Conservation (phyloP, 2,888 invertebrate species). For the Ctena decussata region DNA sequence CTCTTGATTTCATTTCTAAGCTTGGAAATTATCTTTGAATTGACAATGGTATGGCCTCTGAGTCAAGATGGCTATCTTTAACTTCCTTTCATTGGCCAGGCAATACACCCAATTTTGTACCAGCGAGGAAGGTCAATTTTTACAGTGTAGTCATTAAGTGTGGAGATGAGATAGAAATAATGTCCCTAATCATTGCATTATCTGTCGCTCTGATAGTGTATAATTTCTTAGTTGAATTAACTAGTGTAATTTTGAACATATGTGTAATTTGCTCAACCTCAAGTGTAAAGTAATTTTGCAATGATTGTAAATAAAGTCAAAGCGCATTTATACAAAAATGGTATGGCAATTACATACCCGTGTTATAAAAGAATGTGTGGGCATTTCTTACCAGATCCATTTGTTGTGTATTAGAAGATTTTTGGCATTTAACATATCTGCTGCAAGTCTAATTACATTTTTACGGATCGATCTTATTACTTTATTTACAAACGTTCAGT, state of each 20-base stretch:
- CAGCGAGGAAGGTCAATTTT: constrained; percentile 59
- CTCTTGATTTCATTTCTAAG: constrained; percentile 58
- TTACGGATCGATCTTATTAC: no score
- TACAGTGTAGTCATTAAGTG: constrained; percentile 41
- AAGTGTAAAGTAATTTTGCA: no score
- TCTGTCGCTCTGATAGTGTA: constrained; percentile 4
- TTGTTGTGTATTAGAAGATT: no score
- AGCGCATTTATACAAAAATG: no score
- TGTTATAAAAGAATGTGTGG: no score
- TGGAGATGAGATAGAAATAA: constrained; percentile 26
- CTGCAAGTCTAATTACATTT: no score
- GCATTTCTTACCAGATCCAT: no score
- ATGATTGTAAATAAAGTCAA: no score
- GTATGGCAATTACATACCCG: no score
- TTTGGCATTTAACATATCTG: no score
- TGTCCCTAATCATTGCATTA: constrained; percentile 59
- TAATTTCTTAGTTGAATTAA: background rate
- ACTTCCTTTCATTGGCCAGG: constrained; percentile 63
- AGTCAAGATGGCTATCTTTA: constrained; percentile 58
- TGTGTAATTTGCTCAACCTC: background rate
- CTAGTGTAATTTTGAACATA: background rate
- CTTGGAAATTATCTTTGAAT: constrained; percentile 65
- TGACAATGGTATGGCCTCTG: constrained; percentile 62
- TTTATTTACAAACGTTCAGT: no score
- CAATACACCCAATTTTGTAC: constrained; percentile 60